Conservation (phyloP, 1,140 invertebrate species). For the Dreissena rostriformis region DNA sequence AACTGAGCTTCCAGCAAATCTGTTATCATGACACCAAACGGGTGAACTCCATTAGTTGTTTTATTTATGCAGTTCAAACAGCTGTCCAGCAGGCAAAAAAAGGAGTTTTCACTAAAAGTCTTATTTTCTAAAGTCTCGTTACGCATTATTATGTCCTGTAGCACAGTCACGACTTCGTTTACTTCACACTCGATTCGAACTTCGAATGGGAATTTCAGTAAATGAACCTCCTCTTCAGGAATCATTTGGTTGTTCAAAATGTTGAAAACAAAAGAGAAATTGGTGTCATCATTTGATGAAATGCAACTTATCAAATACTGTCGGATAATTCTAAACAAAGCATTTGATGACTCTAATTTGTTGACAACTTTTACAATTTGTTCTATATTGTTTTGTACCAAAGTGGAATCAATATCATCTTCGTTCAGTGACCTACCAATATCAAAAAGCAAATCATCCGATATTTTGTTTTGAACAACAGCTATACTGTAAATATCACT, state of each 20-base stretch:
- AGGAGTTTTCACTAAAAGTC: neutral
- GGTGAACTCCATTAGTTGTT: neutral
- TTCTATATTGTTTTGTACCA: neutral
- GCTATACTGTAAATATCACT: slow-evolving; percentile 20
- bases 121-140: neutral
- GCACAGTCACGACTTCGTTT: neutral
- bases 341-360: neutral
- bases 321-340: slow-evolving; percentile 4
- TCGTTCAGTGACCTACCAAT: neutral
- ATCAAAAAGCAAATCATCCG: neutral
- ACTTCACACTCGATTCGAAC: neutral
- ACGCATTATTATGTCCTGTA: neutral
- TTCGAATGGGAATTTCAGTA: slow-evolving; percentile 10
- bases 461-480: neutral
- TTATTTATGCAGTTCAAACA: neutral
- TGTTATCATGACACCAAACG: slow-evolving; percentile 7
- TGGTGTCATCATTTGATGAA: neutral
- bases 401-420: slow-evolving; percentile 4
- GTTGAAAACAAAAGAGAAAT: neutral
- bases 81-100: neutral
- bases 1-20: slow-evolving; percentile 7
- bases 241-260: neutral
- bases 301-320: slow-evolving; percentile 39
- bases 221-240: neutral
- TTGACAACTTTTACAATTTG: neutral